These are phyloP conservation scores for Acropternis orthonyx DNA, from an alignment of 2,797 vertebrate species.

Conservation along the genomic window DNA sequence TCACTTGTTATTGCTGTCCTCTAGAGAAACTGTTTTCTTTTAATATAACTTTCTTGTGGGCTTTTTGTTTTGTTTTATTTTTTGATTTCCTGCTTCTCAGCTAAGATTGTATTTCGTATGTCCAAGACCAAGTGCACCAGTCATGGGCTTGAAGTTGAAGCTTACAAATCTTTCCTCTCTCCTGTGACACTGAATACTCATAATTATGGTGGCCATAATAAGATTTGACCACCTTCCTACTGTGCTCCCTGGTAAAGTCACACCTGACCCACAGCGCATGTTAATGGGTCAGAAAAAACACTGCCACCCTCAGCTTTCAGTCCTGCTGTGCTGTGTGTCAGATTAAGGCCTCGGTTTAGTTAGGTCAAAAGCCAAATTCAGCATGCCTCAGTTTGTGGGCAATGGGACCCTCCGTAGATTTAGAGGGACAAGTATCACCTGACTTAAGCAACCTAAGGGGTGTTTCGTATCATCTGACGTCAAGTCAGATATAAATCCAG, in stretches of 20 bases:
- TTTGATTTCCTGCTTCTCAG: background rate
- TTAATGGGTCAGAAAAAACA: background rate
- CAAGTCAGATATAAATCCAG: too few species aligned
- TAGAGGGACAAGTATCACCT: too few species aligned
- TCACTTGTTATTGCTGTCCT: background rate
- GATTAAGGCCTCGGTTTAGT: too few species aligned
- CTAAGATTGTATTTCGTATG: background rate
- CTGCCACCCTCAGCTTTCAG: background rate
- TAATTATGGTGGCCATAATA: background rate
- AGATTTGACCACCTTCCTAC: background rate
- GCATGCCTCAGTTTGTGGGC: too few species aligned
- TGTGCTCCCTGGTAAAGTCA: background rate
- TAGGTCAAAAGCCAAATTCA: too few species aligned
- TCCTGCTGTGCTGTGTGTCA: background rate
- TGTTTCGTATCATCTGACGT: too few species aligned
- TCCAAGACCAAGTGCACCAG: background rate
- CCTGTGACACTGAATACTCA: background rate
- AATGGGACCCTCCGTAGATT: too few species aligned
- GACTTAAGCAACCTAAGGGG: too few species aligned
- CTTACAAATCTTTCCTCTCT: background rate
- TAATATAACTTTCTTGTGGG: background rate
- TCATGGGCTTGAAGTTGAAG: background rate
- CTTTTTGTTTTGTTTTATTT: background rate
- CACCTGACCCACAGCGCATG: background rate
- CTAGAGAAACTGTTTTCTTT: background rate